Evolutionary conservation across 2,888 invertebrate species (phyloP).

Genomic region (Polydrusus cervinus): DNA sequence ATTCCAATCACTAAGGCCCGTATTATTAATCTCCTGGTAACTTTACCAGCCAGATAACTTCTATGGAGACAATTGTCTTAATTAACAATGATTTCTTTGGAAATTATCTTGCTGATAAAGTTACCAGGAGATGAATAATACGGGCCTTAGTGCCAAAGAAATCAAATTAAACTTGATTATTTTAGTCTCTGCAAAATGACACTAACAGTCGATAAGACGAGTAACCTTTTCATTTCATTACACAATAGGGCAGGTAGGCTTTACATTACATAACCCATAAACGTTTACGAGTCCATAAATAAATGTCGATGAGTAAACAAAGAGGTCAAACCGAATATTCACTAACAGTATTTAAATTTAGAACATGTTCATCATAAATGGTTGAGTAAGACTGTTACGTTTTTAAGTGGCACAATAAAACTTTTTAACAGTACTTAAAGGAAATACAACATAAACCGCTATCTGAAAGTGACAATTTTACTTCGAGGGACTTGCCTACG

Average conservation of each 20-base stretch:
- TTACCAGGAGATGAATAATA: too few species aligned
- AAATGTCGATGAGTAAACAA: background rate
- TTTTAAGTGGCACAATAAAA: background rate
- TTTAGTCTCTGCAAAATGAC: too few species aligned
- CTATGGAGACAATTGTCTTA: too few species aligned
- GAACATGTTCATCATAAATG: background rate
- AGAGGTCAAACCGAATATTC: slow-evolving; percentile 4
- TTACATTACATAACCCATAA: background rate
- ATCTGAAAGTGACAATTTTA: background rate
- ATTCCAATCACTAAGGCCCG: too few species aligned
- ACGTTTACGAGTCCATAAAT: background rate
- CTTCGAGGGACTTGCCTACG: background rate
- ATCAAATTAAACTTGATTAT: too few species aligned
- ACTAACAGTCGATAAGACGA: background rate
- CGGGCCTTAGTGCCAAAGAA: too few species aligned
- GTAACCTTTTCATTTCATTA: background rate
- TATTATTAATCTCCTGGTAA: too few species aligned
- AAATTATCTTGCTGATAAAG: too few species aligned
- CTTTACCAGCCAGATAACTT: too few species aligned
- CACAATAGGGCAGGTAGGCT: background rate
- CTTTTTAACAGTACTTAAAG: background rate
- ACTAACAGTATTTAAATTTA: slow-evolving; percentile 10
- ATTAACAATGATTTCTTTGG: too few species aligned
- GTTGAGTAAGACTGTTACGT: background rate
- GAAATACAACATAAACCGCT: background rate